A percentile compares a stretch with the other conserved stretches of the same genome.
Evolutionary conservation across 2,797 vertebrate genomes (phyloP).

Genomic region (Alfaro cultratus): DNA sequence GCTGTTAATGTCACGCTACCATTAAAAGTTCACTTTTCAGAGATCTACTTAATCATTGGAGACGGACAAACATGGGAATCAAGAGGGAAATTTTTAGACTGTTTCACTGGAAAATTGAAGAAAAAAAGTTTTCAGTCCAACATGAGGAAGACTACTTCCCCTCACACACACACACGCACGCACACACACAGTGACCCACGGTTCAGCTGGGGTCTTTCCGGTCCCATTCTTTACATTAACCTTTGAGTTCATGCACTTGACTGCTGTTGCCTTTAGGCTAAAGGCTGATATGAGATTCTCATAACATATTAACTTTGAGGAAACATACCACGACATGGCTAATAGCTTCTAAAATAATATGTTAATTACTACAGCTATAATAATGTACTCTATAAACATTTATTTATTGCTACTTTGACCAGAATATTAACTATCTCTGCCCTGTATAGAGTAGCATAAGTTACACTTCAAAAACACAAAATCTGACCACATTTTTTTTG

Average conservation of each 20-base stretch:
- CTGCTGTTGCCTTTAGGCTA: not conserved
- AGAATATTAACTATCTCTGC: not conserved
- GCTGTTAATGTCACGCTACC: constrained; percentile 24
- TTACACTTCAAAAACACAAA: not conserved
- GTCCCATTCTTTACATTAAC: constrained; percentile 29
- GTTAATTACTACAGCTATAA: not conserved
- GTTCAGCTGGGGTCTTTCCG: constrained; percentile 5
- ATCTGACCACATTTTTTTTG: too few relatives aligned
- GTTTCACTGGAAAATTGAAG: constrained; percentile 6
- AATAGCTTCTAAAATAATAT: not conserved
- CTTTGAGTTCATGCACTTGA: constrained; percentile 5
- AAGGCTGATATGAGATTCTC: not conserved
- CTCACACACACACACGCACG: constrained; percentile 7
- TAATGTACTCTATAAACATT: not conserved
- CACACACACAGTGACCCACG: constrained; percentile 5
- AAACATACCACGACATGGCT: not conserved
- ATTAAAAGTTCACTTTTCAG: constrained; percentile 21
- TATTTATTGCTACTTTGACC: not conserved
- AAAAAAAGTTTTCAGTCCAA: not conserved
- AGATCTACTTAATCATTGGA: constrained; percentile 17
- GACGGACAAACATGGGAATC: constrained; percentile 21
- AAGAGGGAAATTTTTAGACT: not conserved
- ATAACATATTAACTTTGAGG: not conserved
- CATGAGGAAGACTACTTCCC: not conserved
- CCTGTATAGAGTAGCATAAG: not conserved